Conservation (phyloP, 1,140 invertebrate species). For the Zaprionus tsacasi region DNA sequence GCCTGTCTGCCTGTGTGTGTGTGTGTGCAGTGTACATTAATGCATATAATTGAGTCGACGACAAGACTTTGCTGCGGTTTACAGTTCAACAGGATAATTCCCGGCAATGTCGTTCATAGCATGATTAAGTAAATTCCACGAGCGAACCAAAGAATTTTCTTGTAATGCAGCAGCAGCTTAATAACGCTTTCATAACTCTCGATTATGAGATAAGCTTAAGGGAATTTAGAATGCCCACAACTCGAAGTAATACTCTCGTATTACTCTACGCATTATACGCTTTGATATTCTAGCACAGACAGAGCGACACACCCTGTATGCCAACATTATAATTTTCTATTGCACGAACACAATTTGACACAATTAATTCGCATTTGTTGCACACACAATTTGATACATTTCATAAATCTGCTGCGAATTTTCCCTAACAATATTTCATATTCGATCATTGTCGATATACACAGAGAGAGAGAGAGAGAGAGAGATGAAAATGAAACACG, state of each 20-base stretch:
- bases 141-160: not conserved
- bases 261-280: too few relatives aligned
- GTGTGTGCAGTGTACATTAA: constrained; percentile 61
- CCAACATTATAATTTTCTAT: not conserved
- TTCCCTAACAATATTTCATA: not conserved
- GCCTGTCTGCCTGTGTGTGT: constrained; percentile 16
- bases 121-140: constrained; percentile 14
- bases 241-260: too few relatives aligned
- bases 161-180: not conserved
- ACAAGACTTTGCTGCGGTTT: constrained; percentile 21
- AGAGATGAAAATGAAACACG: not conserved
- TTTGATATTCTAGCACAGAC: not conserved
- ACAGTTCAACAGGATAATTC: not conserved
- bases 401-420: constrained; percentile 1
- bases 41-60: constrained; percentile 68
- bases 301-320: not conserved
- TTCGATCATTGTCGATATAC: not conserved
- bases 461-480: not conserved
- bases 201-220: not conserved
- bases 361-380: constrained; percentile 15
- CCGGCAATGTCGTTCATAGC: not conserved
- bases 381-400: constrained; percentile 17
- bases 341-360: not conserved
- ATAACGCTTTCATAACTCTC: not conserved
- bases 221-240: too few relatives aligned